Evolutionary conservation across 2,113 vertebrate genomes (phyloP), one percentile per base, ranked within the genome.

Genomic region (Eptesicus fuscus): DNA sequence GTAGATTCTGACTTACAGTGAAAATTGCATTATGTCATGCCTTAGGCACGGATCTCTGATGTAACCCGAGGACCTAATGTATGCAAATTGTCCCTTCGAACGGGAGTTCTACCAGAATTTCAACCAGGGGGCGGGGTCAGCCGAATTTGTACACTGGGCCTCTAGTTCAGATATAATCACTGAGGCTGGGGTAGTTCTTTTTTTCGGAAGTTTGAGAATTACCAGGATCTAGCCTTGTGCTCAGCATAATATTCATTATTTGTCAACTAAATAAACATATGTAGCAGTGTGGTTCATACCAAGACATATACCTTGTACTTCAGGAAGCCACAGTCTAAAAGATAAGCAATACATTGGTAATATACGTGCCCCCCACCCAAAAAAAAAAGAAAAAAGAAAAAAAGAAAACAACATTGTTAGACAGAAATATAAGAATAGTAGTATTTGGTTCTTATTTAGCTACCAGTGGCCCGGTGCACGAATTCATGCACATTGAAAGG

Each of bases 251-350:
- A 78, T 83, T 32, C 35, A 11, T 90, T 95, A 88, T 90, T 80
- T 90, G 12, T 85, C 63, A 93, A 70, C 28, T 95, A 67, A 95
- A 44, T 87, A 40, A 79, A 56, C 83, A 20, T 20, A 79, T 86
- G 88, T 71, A 78, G 6, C 23, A 87, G 2, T 76, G 80, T 9
- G 23, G 3, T 80, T 37, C 42, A 42, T 63, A 65, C 80, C 10
- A 84, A 23, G 3, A 65, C 11, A 49, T 65, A 79, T 9, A 49
- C 16, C 20, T 86, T 92, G 7, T 65, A 35, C 22, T 80, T 91
- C 9, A 69, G 13, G 25, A 78, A 74, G 14, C 51, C 65, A 23
- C 40, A 73, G 16, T 90, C 2, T 63, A 65, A 95, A 37, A 74
- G 30, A 74, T 84, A 67, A 12, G 56, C 67, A 44, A 14, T 18